phyloP scores from a whole-genome alignment of 2,113 vertebrate species.

The Heterochromis multidens region DNA sequence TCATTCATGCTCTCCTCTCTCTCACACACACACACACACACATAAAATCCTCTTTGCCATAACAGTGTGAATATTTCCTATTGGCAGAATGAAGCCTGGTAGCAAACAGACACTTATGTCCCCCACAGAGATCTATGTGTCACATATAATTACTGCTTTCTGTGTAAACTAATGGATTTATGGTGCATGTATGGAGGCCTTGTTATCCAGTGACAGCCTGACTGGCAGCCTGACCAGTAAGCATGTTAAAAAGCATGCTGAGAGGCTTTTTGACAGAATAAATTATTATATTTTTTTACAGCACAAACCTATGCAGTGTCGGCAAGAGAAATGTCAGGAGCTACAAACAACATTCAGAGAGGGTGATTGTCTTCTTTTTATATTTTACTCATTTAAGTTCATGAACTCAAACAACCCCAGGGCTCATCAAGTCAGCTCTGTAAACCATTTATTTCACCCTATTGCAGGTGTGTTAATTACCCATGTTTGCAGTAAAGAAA shows the following conservation, averaged over 20 bases:
- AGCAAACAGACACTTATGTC: neutral
- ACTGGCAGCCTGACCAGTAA: neutral
- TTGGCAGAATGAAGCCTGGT: constrained; percentile 16
- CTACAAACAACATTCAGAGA: neutral
- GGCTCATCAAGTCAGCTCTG: neutral
- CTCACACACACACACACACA: neutral
- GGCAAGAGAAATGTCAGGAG: neutral
- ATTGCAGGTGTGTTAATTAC: neutral
- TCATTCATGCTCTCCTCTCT: neutral
- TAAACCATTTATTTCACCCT: neutral
- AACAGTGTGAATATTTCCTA: constrained; percentile 35
- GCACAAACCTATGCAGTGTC: neutral
- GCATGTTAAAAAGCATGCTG: neutral
- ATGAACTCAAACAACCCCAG: neutral
- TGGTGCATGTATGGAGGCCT: neutral
- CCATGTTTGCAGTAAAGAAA: neutral
- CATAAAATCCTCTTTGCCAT: neutral
- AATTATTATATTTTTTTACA: neutral
- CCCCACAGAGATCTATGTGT: constrained; percentile 9
- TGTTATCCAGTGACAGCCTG: neutral
- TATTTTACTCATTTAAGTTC: neutral
- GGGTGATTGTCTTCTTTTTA: neutral
- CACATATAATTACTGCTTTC: constrained; percentile 6
- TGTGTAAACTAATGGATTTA: neutral
- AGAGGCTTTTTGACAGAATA: neutral